Evolutionary conservation across 1,140 invertebrate species (phyloP).

Genomic region (Diabrotica virgifera): DNA sequence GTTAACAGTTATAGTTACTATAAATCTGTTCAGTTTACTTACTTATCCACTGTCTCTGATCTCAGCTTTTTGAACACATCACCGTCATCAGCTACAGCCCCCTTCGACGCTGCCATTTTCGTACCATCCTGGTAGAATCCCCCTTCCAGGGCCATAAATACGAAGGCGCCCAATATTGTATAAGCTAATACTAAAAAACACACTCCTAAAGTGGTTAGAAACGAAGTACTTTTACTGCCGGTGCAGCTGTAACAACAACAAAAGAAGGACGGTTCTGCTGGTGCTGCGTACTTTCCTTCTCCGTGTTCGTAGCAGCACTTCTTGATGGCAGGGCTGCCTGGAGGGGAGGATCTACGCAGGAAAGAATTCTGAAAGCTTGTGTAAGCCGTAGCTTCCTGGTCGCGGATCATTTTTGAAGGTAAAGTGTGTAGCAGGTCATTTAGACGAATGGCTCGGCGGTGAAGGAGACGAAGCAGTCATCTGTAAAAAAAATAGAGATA

Average conservation of each 20-base stretch:
- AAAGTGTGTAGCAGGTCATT: neutral
- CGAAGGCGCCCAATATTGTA: conserved; percentile 85
- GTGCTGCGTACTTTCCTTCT: conserved; percentile 13
- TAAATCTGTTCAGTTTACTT: neutral
- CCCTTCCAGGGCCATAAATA: conserved; percentile 84
- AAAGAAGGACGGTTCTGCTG: conserved; percentile 36
- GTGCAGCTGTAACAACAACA: conserved; percentile 48
- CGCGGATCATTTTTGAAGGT: conserved; percentile 31
- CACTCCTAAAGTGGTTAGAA: conserved; percentile 58
- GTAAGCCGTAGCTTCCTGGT: conserved; percentile 25
- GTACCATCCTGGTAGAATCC: conserved; percentile 48
- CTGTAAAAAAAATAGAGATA: neutral
- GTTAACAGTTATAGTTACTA: too few species aligned
- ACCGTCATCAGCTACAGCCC: conserved; percentile 49
- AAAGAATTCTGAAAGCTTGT: conserved; percentile 27
- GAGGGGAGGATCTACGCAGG: conserved; percentile 26
- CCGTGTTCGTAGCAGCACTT: conserved; percentile 46
- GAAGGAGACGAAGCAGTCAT: neutral
- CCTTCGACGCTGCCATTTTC: conserved; percentile 60
- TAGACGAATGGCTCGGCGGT: neutral
- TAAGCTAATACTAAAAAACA: conserved; percentile 85
- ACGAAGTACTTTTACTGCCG: conserved; percentile 37
- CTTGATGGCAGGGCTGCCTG: conserved; percentile 41
- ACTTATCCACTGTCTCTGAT: conserved; percentile 59
- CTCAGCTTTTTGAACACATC: conserved; percentile 47